phyloP scores from a whole-genome alignment of 2,113 vertebrate genomes.

The Phrynosoma platyrhinos region DNA sequence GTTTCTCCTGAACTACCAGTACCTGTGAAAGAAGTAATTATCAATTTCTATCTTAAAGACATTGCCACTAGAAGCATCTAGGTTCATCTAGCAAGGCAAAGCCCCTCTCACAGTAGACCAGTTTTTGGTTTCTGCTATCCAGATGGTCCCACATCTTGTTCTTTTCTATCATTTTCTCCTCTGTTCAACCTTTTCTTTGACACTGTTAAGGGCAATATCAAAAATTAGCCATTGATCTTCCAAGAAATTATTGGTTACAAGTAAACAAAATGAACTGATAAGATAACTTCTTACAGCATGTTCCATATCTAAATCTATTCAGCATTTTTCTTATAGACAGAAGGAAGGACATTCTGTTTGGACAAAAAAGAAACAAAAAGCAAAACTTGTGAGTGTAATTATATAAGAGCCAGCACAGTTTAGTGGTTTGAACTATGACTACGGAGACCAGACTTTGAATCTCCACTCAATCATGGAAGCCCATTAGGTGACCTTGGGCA shows the following conservation, averaged over 20 bases:
- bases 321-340: not conserved
- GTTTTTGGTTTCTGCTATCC: not conserved
- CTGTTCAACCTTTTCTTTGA: not conserved
- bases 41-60: no score
- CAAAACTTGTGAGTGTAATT: not conserved
- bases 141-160: not conserved
- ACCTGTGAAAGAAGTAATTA: no score
- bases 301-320: not conserved
- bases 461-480: no score
- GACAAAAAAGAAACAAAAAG: not conserved
- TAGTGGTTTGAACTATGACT: no score
- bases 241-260: not conserved
- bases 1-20: no score
- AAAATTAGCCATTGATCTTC: not conserved
- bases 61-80: no score
- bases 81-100: no score
- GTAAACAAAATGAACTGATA: not conserved
- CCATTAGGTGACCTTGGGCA: no score
- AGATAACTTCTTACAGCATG: slow-evolving; percentile 4
- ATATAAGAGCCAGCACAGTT: not conserved
- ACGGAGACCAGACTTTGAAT: no score
- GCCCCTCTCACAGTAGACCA: no score
- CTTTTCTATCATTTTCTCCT: not conserved
- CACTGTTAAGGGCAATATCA: slow-evolving; percentile 2
- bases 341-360: not conserved